Evolutionary conservation across 2,113 vertebrate genomes (phyloP).

Genomic region (Elephantulus edwardii): DNA sequence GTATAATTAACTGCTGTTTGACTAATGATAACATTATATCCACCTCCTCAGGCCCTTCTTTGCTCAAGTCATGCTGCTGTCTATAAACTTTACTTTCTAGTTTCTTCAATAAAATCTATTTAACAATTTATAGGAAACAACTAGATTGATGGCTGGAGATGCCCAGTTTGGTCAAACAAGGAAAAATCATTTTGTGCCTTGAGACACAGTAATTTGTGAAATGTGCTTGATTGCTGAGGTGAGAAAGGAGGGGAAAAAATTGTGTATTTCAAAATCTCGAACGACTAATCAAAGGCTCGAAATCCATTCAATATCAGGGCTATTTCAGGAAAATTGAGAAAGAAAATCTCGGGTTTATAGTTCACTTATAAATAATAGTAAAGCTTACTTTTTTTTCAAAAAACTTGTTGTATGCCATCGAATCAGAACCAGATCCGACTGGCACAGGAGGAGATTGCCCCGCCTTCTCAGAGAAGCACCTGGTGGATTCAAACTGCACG

Average conservation of each 20-base stretch:
- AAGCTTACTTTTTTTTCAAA: neutral
- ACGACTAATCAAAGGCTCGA: constrained; percentile 45
- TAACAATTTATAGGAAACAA: neutral
- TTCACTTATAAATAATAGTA: neutral
- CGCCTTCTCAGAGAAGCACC: too few species aligned
- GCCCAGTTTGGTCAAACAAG: neutral
- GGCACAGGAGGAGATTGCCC: too few species aligned
- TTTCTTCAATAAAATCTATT: neutral
- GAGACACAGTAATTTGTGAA: neutral
- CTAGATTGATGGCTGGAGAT: neutral
- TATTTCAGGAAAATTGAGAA: neutral
- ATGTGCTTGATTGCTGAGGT: neutral
- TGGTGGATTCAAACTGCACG: too few species aligned
- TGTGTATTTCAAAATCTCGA: neutral
- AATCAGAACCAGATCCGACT: too few species aligned
- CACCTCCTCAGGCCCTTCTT: neutral
- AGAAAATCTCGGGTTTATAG: neutral
- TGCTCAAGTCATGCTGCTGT: neutral
- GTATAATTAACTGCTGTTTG: neutral
- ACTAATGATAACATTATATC: neutral
- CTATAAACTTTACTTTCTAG: constrained; percentile 15
- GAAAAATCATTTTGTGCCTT: neutral
- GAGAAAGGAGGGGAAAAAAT: neutral
- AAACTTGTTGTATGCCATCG: too few species aligned
- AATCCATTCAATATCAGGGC: constrained; percentile 2